phyloP scores from a whole-genome alignment of 2,888 invertebrate species.

The Conomelus anceps region DNA sequence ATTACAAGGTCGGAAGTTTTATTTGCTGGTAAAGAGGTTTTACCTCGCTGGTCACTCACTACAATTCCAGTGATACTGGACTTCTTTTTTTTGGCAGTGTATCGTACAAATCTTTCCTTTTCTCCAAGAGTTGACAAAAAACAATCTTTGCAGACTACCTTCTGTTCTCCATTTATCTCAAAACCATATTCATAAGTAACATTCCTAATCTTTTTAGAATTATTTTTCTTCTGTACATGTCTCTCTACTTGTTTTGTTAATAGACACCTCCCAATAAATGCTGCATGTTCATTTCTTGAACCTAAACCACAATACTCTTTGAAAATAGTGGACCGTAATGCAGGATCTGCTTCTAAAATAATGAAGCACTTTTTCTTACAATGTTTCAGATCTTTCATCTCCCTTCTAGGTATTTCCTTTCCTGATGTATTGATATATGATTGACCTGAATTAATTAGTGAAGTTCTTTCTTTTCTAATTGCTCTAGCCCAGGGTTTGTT shows the following conservation, averaged over 20 bases:
- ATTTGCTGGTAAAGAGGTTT: background rate
- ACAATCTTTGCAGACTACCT: conserved; percentile 17
- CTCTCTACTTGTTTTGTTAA: conserved; percentile 1
- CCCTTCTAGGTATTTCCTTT: conserved; percentile 1
- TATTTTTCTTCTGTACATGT: conserved; percentile 4
- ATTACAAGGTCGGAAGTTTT: conserved; percentile 4
- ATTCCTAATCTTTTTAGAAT: conserved; percentile 1
- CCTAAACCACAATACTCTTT: conserved; percentile 22
- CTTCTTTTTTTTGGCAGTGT: conserved; percentile 4
- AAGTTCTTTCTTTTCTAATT: background rate
- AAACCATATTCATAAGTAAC: conserved; percentile 10
- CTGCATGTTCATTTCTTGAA: conserved; percentile 10
- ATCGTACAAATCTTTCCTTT: conserved; percentile 16
- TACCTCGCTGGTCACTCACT: conserved; percentile 17
- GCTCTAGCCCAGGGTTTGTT: background rate
- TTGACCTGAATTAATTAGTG: background rate
- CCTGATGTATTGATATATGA: background rate
- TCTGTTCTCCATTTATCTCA: conserved; percentile 3
- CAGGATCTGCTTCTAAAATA: background rate
- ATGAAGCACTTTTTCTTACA: conserved; percentile 9
- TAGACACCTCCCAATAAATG: conserved; percentile 8
- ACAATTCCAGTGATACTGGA: conserved; percentile 5
- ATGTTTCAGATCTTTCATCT: conserved; percentile 9
- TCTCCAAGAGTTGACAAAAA: conserved; percentile 19
- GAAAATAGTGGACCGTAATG: conserved; percentile 13